Evolutionary conservation across 1,140 invertebrate species (phyloP).

Genomic region (Gyrodactylus bullatarudis): DNA sequence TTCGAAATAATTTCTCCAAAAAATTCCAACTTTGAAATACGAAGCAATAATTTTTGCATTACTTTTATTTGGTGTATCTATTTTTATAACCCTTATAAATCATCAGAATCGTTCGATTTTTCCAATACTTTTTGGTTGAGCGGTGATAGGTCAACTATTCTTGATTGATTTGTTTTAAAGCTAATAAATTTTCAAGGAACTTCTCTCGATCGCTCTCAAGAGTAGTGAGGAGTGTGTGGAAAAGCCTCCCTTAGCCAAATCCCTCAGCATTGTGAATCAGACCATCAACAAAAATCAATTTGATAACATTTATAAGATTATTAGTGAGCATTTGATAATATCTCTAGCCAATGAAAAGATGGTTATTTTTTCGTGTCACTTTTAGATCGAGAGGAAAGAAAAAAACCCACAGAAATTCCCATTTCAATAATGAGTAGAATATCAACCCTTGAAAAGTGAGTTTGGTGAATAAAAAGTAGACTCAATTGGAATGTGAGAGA

Average conservation of each 20-base stretch:
- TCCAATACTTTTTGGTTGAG: too few species aligned
- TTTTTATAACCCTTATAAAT: too few species aligned
- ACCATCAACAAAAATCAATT: background rate
- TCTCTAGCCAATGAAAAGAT: too few species aligned
- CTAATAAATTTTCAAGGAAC: background rate
- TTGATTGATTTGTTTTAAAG: background rate
- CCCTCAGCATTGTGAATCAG: background rate
- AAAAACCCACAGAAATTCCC: background rate
- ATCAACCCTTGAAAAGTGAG: background rate
- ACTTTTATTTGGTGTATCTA: too few species aligned
- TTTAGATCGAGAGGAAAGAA: background rate
- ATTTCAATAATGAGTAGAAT: background rate
- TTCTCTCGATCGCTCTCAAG: background rate
- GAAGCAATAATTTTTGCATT: too few species aligned
- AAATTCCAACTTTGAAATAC: too few species aligned
- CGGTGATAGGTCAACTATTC: too few species aligned
- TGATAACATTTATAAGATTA: background rate
- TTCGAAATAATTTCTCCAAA: too few species aligned
- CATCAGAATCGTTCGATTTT: too few species aligned
- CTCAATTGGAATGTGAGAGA: too few species aligned
- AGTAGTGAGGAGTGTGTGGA: background rate
- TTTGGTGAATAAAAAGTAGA: background rate
- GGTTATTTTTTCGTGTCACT: background rate
- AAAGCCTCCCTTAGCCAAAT: too few species aligned
- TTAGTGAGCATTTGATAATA: too few species aligned